Base-by-base conservation (phyloP, 2,888 invertebrate genomes). In the Phalangium opilio region DNA sequence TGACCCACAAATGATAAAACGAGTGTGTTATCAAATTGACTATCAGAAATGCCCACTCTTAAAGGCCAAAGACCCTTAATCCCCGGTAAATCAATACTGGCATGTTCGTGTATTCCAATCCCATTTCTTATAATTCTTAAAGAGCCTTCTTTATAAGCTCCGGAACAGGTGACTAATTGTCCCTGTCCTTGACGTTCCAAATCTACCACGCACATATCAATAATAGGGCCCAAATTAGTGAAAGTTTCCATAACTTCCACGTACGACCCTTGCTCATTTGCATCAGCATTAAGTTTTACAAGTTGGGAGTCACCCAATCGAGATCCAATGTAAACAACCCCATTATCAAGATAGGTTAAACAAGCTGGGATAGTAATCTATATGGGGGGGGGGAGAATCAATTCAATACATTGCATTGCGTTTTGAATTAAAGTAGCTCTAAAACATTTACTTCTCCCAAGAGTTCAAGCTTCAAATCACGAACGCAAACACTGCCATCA, bases 31-130 rank as follows among this genome's bases (percentile, higher is more conserved):
- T 95, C 90, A 58, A 71, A 72, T 10, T 41, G 39, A 3, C 43
- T 48, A 10, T 43, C 41, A 21, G 74, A 74, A 27, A 27, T 27
- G 39, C 77, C 76, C 10, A 83, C 74, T 61, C 78, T 78, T n/a
- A 96, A 70, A 0, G 93, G 85, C 95, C 95, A 95, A 78, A 96
- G 89, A 53, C 93, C 95, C 70, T 95, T 95, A 55, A 96, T 93
- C 45, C 93, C 93, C 4, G 87, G 83, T 58, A 96, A 72, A 71
- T 98, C 98, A 55, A 98, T 95, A 43, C 85, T 87, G 0, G 96
- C 96, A 64, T 91, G 87, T 67, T 96, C 96, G 58, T 95, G 91
- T 51, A 96, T 95, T 3, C 98, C 98, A 61, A 98, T 98, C 3
- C 98, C 98, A 68, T 96, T 98, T 56, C 96, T 76, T 55, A 99